phyloP scores from a whole-genome alignment of 2,888 invertebrate species.

The Heliconius sara region DNA sequence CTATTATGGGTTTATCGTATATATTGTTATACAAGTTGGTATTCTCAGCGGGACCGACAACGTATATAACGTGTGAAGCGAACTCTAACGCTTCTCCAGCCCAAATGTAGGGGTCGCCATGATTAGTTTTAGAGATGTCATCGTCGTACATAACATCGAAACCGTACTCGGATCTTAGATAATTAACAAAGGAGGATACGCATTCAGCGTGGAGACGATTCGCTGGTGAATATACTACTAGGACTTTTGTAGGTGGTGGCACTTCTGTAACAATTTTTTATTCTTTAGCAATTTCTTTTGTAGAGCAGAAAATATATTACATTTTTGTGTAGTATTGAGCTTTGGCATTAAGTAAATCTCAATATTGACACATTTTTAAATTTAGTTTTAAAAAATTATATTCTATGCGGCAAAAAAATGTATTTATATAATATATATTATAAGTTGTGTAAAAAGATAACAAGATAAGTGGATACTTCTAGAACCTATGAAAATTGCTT shows the following conservation, averaged over 20 bases:
- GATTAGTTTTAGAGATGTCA: slow-evolving; percentile 65
- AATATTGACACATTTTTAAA: neutral
- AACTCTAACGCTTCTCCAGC: slow-evolving; percentile 67
- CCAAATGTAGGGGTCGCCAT: slow-evolving; percentile 74
- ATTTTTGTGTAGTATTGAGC: neutral
- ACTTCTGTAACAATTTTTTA: slow-evolving; percentile 55
- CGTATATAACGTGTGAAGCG: slow-evolving; percentile 68
- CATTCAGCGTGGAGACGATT: slow-evolving; percentile 74
- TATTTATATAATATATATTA: too few species aligned
- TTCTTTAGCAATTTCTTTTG: neutral
- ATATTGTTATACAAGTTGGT: slow-evolving; percentile 66
- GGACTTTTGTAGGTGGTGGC: slow-evolving; percentile 70
- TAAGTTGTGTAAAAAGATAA: too few species aligned
- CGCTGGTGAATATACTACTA: slow-evolving; percentile 70
- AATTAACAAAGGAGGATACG: slow-evolving; percentile 68
- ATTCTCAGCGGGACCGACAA: slow-evolving; percentile 70
- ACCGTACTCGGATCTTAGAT: slow-evolving; percentile 71
- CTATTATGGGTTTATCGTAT: slow-evolving; percentile 73
- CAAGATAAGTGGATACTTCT: too few species aligned
- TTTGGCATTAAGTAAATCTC: neutral
- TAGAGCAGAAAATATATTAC: neutral
- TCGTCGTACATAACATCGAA: slow-evolving; percentile 73
- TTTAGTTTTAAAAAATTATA: too few species aligned
- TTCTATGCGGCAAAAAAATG: too few species aligned
- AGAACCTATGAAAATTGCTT: too few species aligned